Base-by-base conservation (phyloP, 2,797 vertebrate genomes). In the Ptychadena robeensis region DNA sequence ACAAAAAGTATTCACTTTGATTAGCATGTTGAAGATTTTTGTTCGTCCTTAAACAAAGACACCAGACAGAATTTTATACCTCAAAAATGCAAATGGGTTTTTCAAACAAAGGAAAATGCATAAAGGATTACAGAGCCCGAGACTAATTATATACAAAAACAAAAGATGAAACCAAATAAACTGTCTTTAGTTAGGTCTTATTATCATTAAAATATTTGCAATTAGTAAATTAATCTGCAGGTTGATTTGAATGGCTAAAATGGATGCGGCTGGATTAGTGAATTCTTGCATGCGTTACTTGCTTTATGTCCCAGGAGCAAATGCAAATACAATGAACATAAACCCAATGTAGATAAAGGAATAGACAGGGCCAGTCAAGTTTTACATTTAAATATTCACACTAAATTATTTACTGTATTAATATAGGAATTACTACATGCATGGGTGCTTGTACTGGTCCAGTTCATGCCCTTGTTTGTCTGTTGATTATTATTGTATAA, bases 1-100 rank as follows among this genome's bases (percentile, higher is more conserved):
- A 90, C 89, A 90, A 87, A 90, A 89, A 91, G 85, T 86, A 92
- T 90, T 91, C 88, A 87, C 86, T 92, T 93, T 90, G 89, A 93
- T 94, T 91, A 92, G 87, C 81, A 86, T 78, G 78, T 89, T 91
- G 85, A 87, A 89, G 88, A 87, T 80, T 88, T 88, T 91, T 89
- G 86, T 82, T 90, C 91, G 86, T 91, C 89, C 89, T 93, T 91
- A 93, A 90, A 88, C 89, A 83, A 91, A 92, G 86, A 76, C 70
- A 76, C 70, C 61, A 81, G 89, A 86, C 83, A 88, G 88, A 85
- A 87, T 86, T 37, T 87, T 78, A 71, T 73, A 88, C 88, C 83
- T 88, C 83, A 87, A 85, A 85, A 78, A 63, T 83, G 85, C 89
- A 89, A 86, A 61, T 82, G 57, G 6, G 44, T 86, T 81, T 90